Conservation (phyloP, 2,888 invertebrate species). For the Cheilosia soror region DNA sequence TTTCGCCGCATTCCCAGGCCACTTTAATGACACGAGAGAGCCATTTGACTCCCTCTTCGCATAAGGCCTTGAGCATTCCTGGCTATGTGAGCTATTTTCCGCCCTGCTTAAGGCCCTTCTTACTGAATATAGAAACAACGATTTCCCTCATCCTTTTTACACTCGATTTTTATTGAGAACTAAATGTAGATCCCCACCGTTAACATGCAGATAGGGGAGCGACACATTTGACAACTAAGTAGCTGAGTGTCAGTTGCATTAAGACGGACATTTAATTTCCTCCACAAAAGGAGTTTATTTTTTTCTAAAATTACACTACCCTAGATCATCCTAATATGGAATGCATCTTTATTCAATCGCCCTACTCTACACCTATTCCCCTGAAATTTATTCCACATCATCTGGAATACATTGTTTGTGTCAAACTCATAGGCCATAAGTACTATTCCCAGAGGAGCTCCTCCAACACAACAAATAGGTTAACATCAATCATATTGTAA, state of each 20-base stretch:
- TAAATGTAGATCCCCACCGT: too few species aligned
- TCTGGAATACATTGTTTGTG: slow-evolving; percentile 17
- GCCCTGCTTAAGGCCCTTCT: too few species aligned
- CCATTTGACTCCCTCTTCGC: too few species aligned
- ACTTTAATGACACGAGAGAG: too few species aligned
- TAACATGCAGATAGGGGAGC: too few species aligned
- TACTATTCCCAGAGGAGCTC: slow-evolving; percentile 21
- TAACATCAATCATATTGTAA: slow-evolving; percentile 60
- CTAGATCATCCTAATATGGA: neutral
- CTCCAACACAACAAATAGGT: slow-evolving; percentile 45
- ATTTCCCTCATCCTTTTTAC: too few species aligned
- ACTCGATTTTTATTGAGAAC: too few species aligned
- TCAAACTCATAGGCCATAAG: slow-evolving; percentile 9
- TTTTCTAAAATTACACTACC: neutral
- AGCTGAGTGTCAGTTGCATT: neutral
- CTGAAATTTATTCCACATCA: slow-evolving; percentile 18
- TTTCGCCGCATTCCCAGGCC: too few species aligned
- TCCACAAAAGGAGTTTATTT: too few species aligned
- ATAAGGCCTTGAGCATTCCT: too few species aligned
- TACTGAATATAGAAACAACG: too few species aligned
- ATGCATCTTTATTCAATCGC: neutral
- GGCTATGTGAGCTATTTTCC: too few species aligned
- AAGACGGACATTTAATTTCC: neutral
- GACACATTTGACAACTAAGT: neutral
- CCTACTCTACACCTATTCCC: neutral